Percentiles rank a stretch among this genome's conserved stretches.
Evolutionary conservation across 1,140 invertebrate genomes (phyloP).

Genomic region (Calliopsis andreniformis): DNA sequence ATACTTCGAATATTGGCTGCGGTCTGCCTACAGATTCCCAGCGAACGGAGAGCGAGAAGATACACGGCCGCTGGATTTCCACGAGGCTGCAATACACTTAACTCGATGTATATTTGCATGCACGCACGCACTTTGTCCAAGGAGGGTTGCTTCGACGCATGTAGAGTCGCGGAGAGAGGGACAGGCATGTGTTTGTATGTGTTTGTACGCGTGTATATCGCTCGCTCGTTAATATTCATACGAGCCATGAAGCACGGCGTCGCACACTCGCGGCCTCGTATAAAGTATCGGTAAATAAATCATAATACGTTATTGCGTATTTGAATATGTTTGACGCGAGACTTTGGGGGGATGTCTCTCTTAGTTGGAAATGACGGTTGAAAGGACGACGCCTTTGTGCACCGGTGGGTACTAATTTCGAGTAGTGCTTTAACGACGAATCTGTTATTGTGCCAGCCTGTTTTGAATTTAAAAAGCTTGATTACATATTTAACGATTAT

Average conservation of each 20-base stretch:
- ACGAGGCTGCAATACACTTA: constrained; percentile 66
- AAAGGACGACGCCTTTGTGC: not conserved
- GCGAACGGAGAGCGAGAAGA: constrained; percentile 31
- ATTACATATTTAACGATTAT: no score
- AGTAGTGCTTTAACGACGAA: not conserved
- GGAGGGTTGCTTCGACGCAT: constrained; percentile 44
- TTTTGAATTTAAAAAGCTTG: not conserved
- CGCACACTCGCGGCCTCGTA: constrained; percentile 52
- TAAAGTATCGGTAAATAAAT: constrained; percentile 76
- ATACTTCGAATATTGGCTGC: constrained; percentile 74
- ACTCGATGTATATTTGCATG: constrained; percentile 62
- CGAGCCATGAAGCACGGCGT: constrained; percentile 66
- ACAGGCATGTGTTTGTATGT: constrained; percentile 39
- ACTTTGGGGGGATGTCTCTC: constrained; percentile 37
- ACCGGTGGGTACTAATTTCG: constrained; percentile 5
- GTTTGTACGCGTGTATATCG: constrained; percentile 51
- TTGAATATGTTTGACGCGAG: constrained; percentile 73
- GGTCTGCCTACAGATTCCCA: constrained; percentile 36
- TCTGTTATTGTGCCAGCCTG: not conserved
- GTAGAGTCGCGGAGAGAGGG: constrained; percentile 22
- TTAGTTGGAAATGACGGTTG: not conserved
- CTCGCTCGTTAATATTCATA: constrained; percentile 77
- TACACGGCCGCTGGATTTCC: constrained; percentile 51
- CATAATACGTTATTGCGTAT: constrained; percentile 73
- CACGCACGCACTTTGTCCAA: constrained; percentile 60